Conservation (phyloP, 2,113 vertebrate species). For the Paratilapia polleni region DNA sequence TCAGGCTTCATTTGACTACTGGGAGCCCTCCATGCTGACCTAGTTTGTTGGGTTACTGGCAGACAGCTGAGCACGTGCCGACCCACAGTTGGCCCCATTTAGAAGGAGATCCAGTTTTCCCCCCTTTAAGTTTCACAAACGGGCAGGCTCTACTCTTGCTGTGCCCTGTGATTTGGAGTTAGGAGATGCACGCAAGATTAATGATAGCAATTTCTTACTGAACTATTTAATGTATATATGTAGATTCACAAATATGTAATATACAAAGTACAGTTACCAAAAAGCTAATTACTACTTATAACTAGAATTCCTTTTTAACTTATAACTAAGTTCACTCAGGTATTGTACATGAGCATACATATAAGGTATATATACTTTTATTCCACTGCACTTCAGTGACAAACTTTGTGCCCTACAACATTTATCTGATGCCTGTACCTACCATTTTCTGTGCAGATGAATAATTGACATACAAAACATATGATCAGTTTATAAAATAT, state of each 20-base stretch:
- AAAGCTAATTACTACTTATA: neutral
- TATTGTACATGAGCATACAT: neutral
- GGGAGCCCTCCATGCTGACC: conserved; percentile 67
- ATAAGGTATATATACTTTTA: neutral
- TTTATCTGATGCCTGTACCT: neutral
- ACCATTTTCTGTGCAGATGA: neutral
- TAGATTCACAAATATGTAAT: neutral
- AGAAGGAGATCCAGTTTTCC: conserved; percentile 21
- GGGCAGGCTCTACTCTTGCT: neutral
- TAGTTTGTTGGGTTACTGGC: conserved; percentile 65
- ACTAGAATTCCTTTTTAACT: neutral
- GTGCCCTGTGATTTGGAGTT: neutral
- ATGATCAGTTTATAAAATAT: no score
- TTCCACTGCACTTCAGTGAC: neutral
- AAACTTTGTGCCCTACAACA: neutral
- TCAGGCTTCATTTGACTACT: conserved; percentile 64
- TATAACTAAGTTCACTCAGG: neutral
- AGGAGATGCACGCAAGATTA: neutral
- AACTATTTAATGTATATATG: neutral
- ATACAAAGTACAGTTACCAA: neutral
- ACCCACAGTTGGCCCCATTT: conserved; percentile 30
- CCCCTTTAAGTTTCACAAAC: conserved; percentile 17
- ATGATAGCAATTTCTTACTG: neutral
- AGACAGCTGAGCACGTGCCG: conserved; percentile 45
- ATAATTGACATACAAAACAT: neutral